Percentiles rank a stretch among this genome's conserved stretches.
phyloP scores from a whole-genome alignment of 1,140 invertebrate species.

The Protaetia brevitarsis region DNA sequence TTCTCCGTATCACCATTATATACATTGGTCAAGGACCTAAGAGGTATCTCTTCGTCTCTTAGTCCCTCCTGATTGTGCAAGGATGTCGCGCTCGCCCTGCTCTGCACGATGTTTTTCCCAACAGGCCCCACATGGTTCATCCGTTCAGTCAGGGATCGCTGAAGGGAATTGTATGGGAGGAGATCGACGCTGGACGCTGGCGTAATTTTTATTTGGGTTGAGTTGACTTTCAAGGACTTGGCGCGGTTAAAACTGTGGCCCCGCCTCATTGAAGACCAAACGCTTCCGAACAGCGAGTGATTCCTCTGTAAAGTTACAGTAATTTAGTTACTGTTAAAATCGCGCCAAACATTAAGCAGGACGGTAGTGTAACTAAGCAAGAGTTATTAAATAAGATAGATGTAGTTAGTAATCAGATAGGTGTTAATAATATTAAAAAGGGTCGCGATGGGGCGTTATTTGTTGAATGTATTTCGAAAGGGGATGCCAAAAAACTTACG shows the following conservation, averaged over 20 bases:
- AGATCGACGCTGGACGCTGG: constrained; percentile 46
- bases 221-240: constrained; percentile 59
- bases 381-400: no score
- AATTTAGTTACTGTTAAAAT: no score
- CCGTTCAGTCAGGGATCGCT: constrained; percentile 57
- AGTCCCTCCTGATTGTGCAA: constrained; percentile 47
- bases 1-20: constrained; percentile 64
- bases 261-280: constrained; percentile 85
- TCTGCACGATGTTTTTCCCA: constrained; percentile 51
- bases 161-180: constrained; percentile 60
- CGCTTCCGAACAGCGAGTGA: constrained; percentile 93
- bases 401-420: no score
- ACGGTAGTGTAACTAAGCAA: no score
- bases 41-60: constrained; percentile 69
- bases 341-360: no score
- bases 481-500: no score
- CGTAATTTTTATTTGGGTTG: constrained; percentile 53
- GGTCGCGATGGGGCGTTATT: no score
- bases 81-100: constrained; percentile 43
- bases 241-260: constrained; percentile 61
- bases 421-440: no score
- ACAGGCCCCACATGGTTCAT: constrained; percentile 57
- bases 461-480: no score
- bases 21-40: constrained; percentile 63
- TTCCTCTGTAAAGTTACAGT: constrained; percentile 88